A percentile compares a stretch with the other conserved stretches of the same genome.
Conservation (phyloP, 1,140 invertebrate genomes). For the Pectinophora gossypiella region DNA sequence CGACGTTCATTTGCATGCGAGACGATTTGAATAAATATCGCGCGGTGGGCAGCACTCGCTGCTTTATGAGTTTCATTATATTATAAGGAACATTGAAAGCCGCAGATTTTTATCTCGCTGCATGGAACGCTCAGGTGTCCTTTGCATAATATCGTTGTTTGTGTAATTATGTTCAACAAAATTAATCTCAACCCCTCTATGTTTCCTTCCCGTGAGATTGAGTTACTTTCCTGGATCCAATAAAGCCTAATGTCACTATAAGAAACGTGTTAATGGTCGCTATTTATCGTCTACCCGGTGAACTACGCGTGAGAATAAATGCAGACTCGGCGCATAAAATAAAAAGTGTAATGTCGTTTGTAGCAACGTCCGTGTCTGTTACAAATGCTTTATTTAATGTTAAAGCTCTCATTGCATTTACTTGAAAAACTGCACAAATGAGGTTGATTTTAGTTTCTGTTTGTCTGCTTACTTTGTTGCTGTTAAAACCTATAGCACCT, state of each 20-base stretch:
- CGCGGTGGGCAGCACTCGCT: constrained; percentile 32
- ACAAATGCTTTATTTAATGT: background rate
- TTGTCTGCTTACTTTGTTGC: background rate
- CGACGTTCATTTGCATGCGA: constrained; percentile 57
- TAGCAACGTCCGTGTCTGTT: background rate
- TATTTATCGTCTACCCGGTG: constrained; percentile 34
- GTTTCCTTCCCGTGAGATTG: constrained; percentile 27
- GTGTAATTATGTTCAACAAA: constrained; percentile 28
- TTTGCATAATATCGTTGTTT: constrained; percentile 9
- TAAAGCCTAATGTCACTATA: constrained; percentile 48
- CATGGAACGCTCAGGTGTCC: background rate
- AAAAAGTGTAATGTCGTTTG: background rate
- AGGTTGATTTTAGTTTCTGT: background rate
- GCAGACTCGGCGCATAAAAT: constrained; percentile 10
- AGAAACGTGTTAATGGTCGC: constrained; percentile 47
- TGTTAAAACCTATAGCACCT: no score
- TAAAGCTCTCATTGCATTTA: background rate
- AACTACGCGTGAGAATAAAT: constrained; percentile 22
- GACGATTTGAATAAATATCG: constrained; percentile 54
- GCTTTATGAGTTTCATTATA: constrained; percentile 42
- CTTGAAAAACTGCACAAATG: background rate
- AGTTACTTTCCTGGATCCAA: constrained; percentile 35
- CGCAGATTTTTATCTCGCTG: no score
- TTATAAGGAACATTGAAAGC: no score
- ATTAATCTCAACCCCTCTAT: constrained; percentile 28